phyloP scores from a whole-genome alignment of 2,888 invertebrate species.

The Nomada fucata region DNA sequence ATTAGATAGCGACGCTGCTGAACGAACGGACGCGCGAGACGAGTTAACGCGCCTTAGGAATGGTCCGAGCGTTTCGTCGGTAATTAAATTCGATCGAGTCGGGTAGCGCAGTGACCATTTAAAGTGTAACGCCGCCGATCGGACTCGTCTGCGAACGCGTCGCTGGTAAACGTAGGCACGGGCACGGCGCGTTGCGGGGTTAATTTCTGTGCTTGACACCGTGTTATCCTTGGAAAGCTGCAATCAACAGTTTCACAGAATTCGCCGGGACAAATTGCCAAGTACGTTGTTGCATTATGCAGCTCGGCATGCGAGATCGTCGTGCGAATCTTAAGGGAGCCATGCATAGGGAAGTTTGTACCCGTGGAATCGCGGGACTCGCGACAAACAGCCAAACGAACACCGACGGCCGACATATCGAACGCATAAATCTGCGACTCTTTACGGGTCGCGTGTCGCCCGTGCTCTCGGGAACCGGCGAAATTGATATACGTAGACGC shows the following conservation, averaged over 20 bases:
- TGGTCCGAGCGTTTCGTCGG: too few relatives aligned
- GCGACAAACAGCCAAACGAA: conserved; percentile 37
- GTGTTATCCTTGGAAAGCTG: conserved; percentile 4
- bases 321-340: conserved; percentile 45
- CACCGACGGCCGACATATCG: conserved; percentile 46
- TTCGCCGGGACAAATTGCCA: conserved; percentile 43
- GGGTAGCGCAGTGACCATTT: too few relatives aligned
- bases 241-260: conserved; percentile 42
- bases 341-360: conserved; percentile 41
- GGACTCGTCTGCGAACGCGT: too few relatives aligned
- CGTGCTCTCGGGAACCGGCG: conserved; percentile 13
- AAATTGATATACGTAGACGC: conserved; percentile 34
- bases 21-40: too few relatives aligned
- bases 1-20: too few relatives aligned
- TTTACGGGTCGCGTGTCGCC: conserved; percentile 24
- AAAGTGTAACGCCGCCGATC: too few relatives aligned
- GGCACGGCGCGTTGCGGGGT: background rate
- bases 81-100: too few relatives aligned
- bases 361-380: conserved; percentile 3
- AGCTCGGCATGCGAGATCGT: conserved; percentile 34
- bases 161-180: background rate
- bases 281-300: conserved; percentile 48
- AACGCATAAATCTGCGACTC: conserved; percentile 36
- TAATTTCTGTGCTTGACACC: conserved; percentile 1
- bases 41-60: too few relatives aligned